Base-by-base conservation (phyloP, 2,888 invertebrate genomes). In the Troglohyphantes excavatus region DNA sequence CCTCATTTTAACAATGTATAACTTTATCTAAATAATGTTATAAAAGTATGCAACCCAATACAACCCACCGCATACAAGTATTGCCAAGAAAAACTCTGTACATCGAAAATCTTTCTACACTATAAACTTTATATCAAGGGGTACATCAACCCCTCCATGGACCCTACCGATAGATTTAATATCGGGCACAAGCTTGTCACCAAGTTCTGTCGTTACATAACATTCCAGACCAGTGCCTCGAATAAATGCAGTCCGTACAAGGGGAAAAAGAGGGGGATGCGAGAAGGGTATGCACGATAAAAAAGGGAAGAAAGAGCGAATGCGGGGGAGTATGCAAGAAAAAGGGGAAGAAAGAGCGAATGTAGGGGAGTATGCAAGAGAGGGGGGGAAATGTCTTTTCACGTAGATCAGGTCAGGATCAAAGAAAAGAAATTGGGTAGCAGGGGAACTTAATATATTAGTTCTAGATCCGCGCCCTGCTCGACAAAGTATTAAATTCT, bases 391-490 rank as follows among this genome's bases (percentile, higher is more conserved):
- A 78, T 61, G 17, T 59, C 70, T 23, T 61, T 72, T 17, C 59
- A 39, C 59, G 43, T 65, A 68, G 19, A 78, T 79, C 46, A 72
- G 23, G 39, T 19, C 43, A 65, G n/a, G 53, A 75, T 65, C n/a
- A n/a, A 9, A 26, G 43, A 61, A 79, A 79, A 73, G 63, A 79
- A 73, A 87, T 29, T 73, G 19, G 21, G 78, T 43, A 21, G 70
- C 26, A 23, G 53, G 46, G 53, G 67, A 75, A 88, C 82, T 89
- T 76, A 89, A 89, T 89, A 83, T 89, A 89, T 76, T 76, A 76
- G 88, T 43, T 83, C 70, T 68, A 82, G 63, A 29, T 46, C 13
- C 67, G 73, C 29, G 46, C 27, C 59, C 29, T 81, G 53, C 70
- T 13, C 43, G 59, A 46, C 19, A 68, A 43, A 68, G 82, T 82